Evolutionary conservation across 2,888 invertebrate species (phyloP), one percentile per base, ranked within the genome.

Genomic region (Leptinotarsa juncta): DNA sequence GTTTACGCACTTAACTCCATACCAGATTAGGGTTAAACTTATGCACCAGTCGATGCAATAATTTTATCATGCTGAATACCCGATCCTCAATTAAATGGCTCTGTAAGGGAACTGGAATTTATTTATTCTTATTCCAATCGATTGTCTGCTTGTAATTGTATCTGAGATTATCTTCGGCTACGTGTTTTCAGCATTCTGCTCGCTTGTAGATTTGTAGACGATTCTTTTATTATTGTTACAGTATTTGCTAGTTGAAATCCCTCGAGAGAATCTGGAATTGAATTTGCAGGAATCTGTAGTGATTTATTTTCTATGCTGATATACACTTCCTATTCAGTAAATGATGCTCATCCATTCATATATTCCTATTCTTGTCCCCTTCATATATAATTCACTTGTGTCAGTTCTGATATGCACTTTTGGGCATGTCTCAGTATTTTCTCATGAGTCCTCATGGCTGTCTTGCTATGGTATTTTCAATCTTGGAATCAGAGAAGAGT

Each of bases 21-120:
- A 84, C 85, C 86, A 85, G 87, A 87, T 87, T 87, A 87, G 86
- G 85, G 81, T 82, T 82, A 82, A 86, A 86, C 83, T 81, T 85
- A 87, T 86, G 84, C 84, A 79, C 83, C 81, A 79, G 81, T 79
- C 82, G 76, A 78, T 75, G 82, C 85, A 81, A 85, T 87, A 86
- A 86, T 85, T 86, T 86, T 85, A 85, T 84, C 83, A 83, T 79
- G 73, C 78, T 82, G 84, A 84, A 84, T 83, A 84, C 82, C 82
- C 81, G 84, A 84, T 85, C 82, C 82, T 85, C 86, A 86, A 86
- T 86, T 87, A 87, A 86, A 86, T 83, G 82, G 83, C 84, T 84
- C 80, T 82, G 80, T 82, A 81, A 83, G 81, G 75, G 75, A 76
- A 78, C 76, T 75, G 75, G 79, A 80, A 82, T 84, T 85, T 84